Percentiles rank a stretch among this genome's conserved stretches.
These are phyloP conservation scores for Microchrysa polita DNA, from an alignment of 2,888 invertebrate species.

Conservation along the genomic window DNA sequence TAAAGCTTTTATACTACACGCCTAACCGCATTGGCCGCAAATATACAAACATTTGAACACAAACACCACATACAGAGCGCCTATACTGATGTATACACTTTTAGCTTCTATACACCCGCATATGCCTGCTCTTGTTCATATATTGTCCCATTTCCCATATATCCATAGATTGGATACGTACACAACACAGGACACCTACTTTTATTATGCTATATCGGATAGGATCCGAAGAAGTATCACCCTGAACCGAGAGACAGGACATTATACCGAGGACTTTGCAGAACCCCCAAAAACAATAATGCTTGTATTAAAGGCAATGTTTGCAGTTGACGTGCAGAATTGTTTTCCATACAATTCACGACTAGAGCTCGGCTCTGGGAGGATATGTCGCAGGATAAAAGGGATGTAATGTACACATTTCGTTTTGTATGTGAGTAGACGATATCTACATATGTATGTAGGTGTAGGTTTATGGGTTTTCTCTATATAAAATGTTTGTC, in stretches of 20 bases:
- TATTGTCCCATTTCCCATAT: neutral
- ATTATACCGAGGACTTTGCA: neutral
- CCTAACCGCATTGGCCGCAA: conserved; percentile 32
- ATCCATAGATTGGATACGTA: neutral
- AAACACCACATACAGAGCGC: conserved; percentile 25
- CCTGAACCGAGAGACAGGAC: neutral
- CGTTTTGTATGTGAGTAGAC: too few relatives aligned
- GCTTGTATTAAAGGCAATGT: conserved; percentile 41
- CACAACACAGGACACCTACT: neutral
- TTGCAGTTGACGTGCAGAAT: conserved; percentile 46
- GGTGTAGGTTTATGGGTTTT: conserved; percentile 44
- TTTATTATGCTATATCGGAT: neutral
- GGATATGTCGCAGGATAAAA: too few relatives aligned
- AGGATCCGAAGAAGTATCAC: neutral
- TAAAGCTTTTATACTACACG: conserved; percentile 2
- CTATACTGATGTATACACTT: too few relatives aligned
- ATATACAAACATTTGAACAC: conserved; percentile 24
- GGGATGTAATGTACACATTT: too few relatives aligned
- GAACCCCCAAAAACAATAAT: conserved; percentile 37
- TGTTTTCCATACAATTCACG: conserved; percentile 50
- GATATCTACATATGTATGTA: too few relatives aligned
- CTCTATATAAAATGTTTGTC: too few relatives aligned
- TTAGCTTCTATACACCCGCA: too few relatives aligned
- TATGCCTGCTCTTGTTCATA: too few relatives aligned
- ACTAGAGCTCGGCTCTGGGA: too few relatives aligned